Conservation (phyloP, 2,888 invertebrate genomes). For the Slavum lentiscoides region DNA sequence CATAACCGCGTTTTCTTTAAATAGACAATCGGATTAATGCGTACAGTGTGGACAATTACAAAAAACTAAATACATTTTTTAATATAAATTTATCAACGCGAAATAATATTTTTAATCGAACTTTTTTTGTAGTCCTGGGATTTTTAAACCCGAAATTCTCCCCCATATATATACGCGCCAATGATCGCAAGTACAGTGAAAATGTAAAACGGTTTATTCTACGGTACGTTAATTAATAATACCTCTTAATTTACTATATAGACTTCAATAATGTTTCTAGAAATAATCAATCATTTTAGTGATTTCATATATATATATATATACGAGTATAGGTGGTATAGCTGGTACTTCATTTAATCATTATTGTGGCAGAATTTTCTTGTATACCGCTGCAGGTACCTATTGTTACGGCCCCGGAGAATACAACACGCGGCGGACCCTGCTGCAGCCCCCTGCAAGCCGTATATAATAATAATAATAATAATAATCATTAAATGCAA, state of each 20-base stretch:
- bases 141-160: too few species aligned
- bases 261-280: background rate
- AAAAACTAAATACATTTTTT: too few species aligned
- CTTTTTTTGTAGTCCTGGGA: too few species aligned
- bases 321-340: background rate
- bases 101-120: too few species aligned
- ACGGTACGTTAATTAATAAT: background rate
- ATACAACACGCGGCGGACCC: background rate
- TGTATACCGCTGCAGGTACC: background rate
- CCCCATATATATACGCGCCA: too few species aligned
- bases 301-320: background rate
- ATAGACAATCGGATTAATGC: too few species aligned
- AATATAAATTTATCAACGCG: too few species aligned
- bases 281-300: slow-evolving; percentile 32
- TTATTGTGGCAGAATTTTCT: slow-evolving; percentile 1
- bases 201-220: background rate
- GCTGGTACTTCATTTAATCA: slow-evolving; percentile 3
- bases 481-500: background rate
- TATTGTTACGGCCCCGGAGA: slow-evolving; percentile 7
- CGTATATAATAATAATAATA: background rate
- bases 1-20: too few species aligned
- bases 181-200: background rate
- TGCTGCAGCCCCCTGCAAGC: too few species aligned
- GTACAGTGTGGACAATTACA: too few species aligned
- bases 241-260: background rate